A percentile compares a stretch with the other conserved stretches of the same genome.
Evolutionary conservation across 2,797 vertebrate species (phyloP).

Genomic region (Typhlichthys subterraneus): DNA sequence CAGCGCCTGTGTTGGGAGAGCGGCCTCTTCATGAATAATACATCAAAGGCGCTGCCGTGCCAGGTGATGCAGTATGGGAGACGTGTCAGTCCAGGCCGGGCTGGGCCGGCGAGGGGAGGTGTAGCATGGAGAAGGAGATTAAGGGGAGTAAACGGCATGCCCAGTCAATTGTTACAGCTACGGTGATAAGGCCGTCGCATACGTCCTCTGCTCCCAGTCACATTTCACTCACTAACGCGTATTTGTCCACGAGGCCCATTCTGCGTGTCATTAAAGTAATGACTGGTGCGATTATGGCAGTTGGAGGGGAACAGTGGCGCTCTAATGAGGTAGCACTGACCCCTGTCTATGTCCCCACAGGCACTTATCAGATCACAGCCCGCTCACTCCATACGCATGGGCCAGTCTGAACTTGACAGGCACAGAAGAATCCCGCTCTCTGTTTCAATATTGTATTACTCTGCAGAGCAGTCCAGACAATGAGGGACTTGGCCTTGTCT

Average conservation of each 20-base stretch:
- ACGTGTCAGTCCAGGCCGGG: slow-evolving; percentile 65
- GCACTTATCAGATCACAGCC: slow-evolving; percentile 42
- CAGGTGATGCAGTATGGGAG: slow-evolving; percentile 73
- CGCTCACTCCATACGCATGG: slow-evolving; percentile 41
- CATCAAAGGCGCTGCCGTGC: slow-evolving; percentile 73
- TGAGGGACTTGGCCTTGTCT: slow-evolving; percentile 42
- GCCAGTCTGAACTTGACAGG: slow-evolving; percentile 45
- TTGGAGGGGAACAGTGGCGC: slow-evolving; percentile 46
- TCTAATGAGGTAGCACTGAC: slow-evolving; percentile 56
- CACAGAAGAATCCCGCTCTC: slow-evolving; percentile 46
- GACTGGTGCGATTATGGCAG: slow-evolving; percentile 37
- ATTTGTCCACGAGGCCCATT: slow-evolving; percentile 42
- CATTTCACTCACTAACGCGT: slow-evolving; percentile 42
- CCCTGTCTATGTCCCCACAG: slow-evolving; percentile 23
- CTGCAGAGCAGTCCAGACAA: slow-evolving; percentile 34
- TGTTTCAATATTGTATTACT: slow-evolving; percentile 58
- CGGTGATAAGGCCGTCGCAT: slow-evolving; percentile 40
- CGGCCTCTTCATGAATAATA: slow-evolving; percentile 73
- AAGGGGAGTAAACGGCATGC: slow-evolving; percentile 17
- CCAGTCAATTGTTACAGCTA: slow-evolving; percentile 40
- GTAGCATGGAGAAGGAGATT: not conserved
- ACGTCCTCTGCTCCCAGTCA: slow-evolving; percentile 22
- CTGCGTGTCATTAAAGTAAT: slow-evolving; percentile 41
- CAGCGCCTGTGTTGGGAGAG: slow-evolving; percentile 63
- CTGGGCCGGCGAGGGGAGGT: slow-evolving; percentile 21